phyloP scores from a whole-genome alignment of 2,888 invertebrate species.

The Oscheius onirici region DNA sequence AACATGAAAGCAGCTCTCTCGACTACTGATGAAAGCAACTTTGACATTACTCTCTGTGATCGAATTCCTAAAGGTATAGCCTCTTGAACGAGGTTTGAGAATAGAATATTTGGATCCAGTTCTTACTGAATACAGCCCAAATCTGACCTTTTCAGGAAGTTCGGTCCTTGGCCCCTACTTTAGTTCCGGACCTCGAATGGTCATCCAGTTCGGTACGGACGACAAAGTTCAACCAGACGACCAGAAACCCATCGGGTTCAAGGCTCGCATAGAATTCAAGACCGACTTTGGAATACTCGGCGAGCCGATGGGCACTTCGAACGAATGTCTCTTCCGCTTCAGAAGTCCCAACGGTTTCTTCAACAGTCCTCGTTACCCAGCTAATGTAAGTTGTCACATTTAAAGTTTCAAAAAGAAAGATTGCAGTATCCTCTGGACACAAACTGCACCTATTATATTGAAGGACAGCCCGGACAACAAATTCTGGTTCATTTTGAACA shows the following conservation, averaged over 20 bases:
- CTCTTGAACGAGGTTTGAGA: no score
- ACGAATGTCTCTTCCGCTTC: constrained; percentile 73
- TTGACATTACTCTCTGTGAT: constrained; percentile 66
- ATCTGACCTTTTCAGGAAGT: constrained; percentile 37
- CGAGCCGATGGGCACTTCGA: constrained; percentile 71
- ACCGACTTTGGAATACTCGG: constrained; percentile 75
- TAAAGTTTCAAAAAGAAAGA: no score
- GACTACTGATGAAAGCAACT: constrained; percentile 63
- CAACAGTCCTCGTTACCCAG: constrained; percentile 73
- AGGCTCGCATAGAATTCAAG: constrained; percentile 73
- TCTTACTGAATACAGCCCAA: no score
- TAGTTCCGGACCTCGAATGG: constrained; percentile 68
- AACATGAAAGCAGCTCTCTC: constrained; percentile 61
- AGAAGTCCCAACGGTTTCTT: constrained; percentile 72
- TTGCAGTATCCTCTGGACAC: constrained; percentile 73
- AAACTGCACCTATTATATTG: constrained; percentile 74
- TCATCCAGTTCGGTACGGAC: constrained; percentile 73
- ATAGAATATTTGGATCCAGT: no score
- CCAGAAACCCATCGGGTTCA: constrained; percentile 70
- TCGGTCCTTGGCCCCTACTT: constrained; percentile 60
- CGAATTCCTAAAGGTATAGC: constrained; percentile 42
- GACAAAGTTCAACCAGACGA: constrained; percentile 51
- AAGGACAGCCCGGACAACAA: constrained; percentile 68
- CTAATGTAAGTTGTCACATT: constrained; percentile 65
- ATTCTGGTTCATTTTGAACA: constrained; percentile 70